phyloP scores from a whole-genome alignment of 2,797 vertebrate genomes.

The Echeneis naucrates region DNA sequence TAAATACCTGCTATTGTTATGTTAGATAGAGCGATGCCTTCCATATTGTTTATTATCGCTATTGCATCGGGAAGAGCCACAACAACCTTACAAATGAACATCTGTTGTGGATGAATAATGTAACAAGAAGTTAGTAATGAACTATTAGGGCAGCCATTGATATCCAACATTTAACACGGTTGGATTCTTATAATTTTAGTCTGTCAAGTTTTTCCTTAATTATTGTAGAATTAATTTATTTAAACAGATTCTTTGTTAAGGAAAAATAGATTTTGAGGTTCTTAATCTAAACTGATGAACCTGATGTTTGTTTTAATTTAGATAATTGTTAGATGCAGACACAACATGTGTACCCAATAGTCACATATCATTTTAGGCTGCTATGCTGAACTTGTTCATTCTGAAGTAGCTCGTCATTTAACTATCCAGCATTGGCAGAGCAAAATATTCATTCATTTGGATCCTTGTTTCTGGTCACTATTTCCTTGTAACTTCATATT shows the following conservation, averaged over 20 bases:
- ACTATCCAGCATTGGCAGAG: background rate
- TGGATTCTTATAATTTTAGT: background rate
- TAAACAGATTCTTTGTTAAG: background rate
- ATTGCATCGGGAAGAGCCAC: background rate
- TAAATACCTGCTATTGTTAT: background rate
- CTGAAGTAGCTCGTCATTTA: background rate
- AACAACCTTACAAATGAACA: background rate
- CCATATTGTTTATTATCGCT: too few species aligned
- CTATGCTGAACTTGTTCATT: background rate
- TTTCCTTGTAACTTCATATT: background rate
- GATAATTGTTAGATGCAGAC: background rate
- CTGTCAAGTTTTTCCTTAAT: background rate
- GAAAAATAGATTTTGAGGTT: background rate
- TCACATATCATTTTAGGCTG: background rate
- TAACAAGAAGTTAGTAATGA: background rate
- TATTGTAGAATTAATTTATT: background rate
- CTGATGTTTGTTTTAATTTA: background rate
- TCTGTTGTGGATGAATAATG: background rate
- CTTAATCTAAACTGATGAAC: background rate
- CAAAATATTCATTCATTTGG: background rate
- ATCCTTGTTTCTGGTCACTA: background rate
- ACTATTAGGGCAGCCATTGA: background rate
- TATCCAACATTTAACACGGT: too few species aligned
- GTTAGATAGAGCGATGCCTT: background rate
- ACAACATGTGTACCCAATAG: background rate